Percentiles rank a stretch among this genome's conserved stretches.
Conservation (phyloP, 30 jellyfish, hydroid and myxozoan species). For the Turritopsis dohrnii region DNA sequence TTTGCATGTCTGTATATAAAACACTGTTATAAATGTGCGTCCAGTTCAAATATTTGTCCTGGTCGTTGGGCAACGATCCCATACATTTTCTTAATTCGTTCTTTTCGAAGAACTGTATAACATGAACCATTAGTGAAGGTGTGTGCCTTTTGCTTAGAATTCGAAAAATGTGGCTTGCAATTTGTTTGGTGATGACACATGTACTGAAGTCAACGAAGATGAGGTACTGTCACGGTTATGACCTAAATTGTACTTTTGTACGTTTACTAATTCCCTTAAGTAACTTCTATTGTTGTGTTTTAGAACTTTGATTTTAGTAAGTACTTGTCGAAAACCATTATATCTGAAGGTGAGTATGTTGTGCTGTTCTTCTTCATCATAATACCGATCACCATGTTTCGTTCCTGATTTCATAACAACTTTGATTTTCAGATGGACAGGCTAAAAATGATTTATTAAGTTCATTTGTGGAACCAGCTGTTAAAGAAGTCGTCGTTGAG, state of each 20-base stretch:
- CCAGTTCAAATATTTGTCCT: too few relatives aligned
- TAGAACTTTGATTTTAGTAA: constrained; percentile 23
- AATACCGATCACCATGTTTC: neutral
- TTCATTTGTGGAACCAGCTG: constrained; percentile 16
- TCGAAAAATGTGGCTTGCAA: constrained; percentile 48
- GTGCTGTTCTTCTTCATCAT: neutral
- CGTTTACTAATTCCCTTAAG: too few relatives aligned
- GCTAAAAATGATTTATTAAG: constrained; percentile 15
- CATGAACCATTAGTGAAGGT: neutral
- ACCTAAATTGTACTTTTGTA: neutral
- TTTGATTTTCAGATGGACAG: constrained; percentile 2
- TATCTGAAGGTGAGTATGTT: constrained; percentile 9
- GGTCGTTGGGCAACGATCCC: too few relatives aligned
- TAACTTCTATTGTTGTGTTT: neutral
- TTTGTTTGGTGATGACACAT: constrained; percentile 15
- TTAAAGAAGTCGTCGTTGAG: neutral
- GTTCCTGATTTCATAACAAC: neutral
- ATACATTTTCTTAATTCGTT: too few relatives aligned
- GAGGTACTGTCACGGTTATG: neutral
- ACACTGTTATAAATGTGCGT: too few relatives aligned
- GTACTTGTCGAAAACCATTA: constrained; percentile 23
- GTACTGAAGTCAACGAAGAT: constrained; percentile 10
- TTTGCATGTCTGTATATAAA: too few relatives aligned
- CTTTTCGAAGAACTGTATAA: too few relatives aligned
- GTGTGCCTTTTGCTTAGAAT: neutral